Evolutionary conservation across 2,888 invertebrate genomes (phyloP).

Genomic region (Stenchaetothrips biformis): DNA sequence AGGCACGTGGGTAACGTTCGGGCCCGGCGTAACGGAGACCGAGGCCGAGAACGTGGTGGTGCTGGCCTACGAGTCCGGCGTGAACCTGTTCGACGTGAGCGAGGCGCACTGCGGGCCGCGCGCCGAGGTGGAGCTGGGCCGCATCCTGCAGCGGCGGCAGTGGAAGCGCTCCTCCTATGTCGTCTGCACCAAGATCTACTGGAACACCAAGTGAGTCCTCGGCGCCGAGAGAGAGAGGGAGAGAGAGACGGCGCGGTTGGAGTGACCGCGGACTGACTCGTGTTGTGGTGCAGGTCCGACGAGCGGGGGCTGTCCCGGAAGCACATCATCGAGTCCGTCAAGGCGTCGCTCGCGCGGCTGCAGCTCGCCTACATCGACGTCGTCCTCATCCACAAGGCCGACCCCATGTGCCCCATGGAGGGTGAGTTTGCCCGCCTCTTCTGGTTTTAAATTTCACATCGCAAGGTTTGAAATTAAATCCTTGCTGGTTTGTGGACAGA

Average conservation of each 20-base stretch:
- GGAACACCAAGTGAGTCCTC: constrained; percentile 75
- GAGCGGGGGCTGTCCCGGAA: constrained; percentile 93
- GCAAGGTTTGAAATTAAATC: neutral
- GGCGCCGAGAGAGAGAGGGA: too few relatives aligned
- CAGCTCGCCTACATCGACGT: constrained; percentile 94
- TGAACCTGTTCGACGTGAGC: constrained; percentile 93
- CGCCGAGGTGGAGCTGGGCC: constrained; percentile 86
- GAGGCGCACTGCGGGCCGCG: constrained; percentile 85
- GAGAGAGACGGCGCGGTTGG: too few relatives aligned
- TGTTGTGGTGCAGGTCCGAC: constrained; percentile 66
- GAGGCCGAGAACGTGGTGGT: constrained; percentile 87
- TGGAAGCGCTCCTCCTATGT: constrained; percentile 87
- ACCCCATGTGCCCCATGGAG: constrained; percentile 97
- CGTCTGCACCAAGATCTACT: constrained; percentile 88
- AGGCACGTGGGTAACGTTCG: constrained; percentile 90
- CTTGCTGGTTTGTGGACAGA: constrained; percentile 57
- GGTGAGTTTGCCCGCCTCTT: constrained; percentile 56
- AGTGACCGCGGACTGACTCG: constrained; percentile 11
- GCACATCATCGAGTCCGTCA: constrained; percentile 92
- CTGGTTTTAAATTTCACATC: neutral
- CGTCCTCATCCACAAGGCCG: constrained; percentile 91
- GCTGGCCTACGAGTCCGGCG: constrained; percentile 90
- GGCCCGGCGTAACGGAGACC: constrained; percentile 69
- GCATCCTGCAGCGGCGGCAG: constrained; percentile 80
- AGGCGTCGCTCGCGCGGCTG: constrained; percentile 80